Evolutionary conservation across 1,140 invertebrate species (phyloP), one percentile per base, ranked within the genome.

Genomic region (Drosophila obscura): DNA sequence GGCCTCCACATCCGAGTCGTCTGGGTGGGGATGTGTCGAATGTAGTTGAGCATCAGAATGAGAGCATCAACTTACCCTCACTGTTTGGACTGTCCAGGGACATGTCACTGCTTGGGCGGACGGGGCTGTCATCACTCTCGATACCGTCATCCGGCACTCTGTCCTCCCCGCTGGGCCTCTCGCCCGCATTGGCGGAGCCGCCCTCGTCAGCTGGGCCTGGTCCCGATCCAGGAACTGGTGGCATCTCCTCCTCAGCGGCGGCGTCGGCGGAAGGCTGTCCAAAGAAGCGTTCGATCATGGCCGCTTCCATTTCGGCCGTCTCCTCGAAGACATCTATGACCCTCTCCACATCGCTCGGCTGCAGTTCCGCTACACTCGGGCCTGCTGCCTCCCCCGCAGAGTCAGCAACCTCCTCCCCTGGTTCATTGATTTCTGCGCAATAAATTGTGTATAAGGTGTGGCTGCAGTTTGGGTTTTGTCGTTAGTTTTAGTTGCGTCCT

Each of bases 81-180:
- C 83, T 88, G 16, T 61, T 84, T 26, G 83, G 84, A 62, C 79
- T 88, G 26, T 83, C 83, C 31, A 88, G 19, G 0, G 75, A 87
- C 83, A 88, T 83, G 41, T 87, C 82, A 35, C 74, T 82, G 19
- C 66, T 63, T 13, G 64, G 62, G 43, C 74, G 31, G 9, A 4
- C 4, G 35, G 4, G 28, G 6, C 52, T 58, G 28, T 9, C 48
- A 1, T 45, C 45, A 1, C 49, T 39, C 11, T 39, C 45, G 7
- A 53, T 41, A 1, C 65, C 45, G 26, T 67, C 35, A 15, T 71
- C 50, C 45, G 57, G 5, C 43, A 44, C 11, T 11, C 16, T 39
- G 9, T 16, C 35, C 4, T 50, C 52, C 43, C 45, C n/a, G 44
- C 64, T 35, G 19, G 22, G 13, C 26, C 31, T 31, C 8, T 9